Conservation (phyloP, 1,140 invertebrate species). For the Drosophila triauraria region DNA sequence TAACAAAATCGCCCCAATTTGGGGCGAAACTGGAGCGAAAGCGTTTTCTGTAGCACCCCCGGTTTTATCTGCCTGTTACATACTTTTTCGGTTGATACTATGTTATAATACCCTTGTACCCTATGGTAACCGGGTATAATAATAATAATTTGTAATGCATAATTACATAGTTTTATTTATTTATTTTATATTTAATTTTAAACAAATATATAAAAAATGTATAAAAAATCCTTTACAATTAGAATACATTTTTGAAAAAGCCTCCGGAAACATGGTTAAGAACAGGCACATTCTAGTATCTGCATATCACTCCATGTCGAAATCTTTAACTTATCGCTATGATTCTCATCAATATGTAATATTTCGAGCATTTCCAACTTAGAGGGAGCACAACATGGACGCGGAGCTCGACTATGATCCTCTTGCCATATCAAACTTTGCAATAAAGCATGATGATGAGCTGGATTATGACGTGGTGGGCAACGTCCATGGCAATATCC, state of each 20-base stretch:
- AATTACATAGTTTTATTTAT: constrained; percentile 1
- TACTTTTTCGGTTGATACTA: too few relatives aligned
- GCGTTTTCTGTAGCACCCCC: too few relatives aligned
- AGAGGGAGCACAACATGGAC: constrained; percentile 90
- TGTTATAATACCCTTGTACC: too few relatives aligned
- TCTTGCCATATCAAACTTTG: constrained; percentile 90
- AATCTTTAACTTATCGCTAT: constrained; percentile 88
- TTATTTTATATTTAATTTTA: not conserved
- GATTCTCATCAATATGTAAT: constrained; percentile 88
- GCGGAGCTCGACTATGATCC: constrained; percentile 87
- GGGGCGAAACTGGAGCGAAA: too few relatives aligned
- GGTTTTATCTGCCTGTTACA: too few relatives aligned
- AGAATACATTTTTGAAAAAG: not conserved
- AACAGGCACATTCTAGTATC: constrained; percentile 91
- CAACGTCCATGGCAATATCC: constrained; percentile 91
- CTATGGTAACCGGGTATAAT: too few relatives aligned
- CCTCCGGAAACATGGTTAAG: constrained; percentile 79
- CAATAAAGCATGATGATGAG: constrained; percentile 90
- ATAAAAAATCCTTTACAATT: not conserved
- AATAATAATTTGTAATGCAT: not conserved
- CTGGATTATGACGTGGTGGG: constrained; percentile 89
- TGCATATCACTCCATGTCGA: constrained; percentile 90
- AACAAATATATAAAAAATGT: not conserved
- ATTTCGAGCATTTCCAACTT: constrained; percentile 89
- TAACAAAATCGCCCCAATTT: too few relatives aligned